Evolutionary conservation across 2,113 vertebrate species (phyloP).

Genomic region (Prolemur simus): DNA sequence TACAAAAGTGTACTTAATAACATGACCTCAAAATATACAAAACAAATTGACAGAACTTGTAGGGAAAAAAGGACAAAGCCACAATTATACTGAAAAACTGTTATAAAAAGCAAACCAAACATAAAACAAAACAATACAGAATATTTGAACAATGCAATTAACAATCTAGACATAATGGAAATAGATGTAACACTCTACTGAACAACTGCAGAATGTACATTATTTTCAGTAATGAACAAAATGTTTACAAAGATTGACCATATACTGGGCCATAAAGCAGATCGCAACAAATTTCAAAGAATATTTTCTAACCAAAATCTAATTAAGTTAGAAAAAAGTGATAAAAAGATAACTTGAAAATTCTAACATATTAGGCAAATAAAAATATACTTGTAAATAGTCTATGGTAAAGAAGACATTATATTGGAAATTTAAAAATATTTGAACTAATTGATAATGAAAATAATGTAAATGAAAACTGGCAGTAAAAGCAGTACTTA

Average conservation of each 20-base stretch:
- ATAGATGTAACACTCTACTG: not conserved
- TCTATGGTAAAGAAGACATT: not conserved
- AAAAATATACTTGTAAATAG: not conserved
- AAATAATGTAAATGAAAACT: not conserved
- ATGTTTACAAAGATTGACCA: not conserved
- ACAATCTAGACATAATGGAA: not conserved
- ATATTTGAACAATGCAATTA: not conserved
- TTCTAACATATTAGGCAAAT: not conserved
- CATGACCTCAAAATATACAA: not conserved
- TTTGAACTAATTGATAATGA: not conserved
- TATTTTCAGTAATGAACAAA: not conserved
- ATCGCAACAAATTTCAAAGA: not conserved
- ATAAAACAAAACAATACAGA: not conserved
- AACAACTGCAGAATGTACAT: not conserved
- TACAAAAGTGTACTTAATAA: not conserved
- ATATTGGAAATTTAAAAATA: not conserved
- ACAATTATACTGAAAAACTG: not conserved
- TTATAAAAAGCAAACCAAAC: conserved; percentile 9
- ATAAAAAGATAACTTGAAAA: not conserved
- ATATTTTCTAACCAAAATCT: not conserved
- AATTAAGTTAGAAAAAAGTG: not conserved
- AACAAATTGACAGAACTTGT: not conserved
- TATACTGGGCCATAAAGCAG: not conserved
- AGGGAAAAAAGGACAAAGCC: not conserved
- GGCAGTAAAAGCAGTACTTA: not conserved